Conservation (phyloP, 2,113 vertebrate species). For the Sarotherodon lohbergeri region DNA sequence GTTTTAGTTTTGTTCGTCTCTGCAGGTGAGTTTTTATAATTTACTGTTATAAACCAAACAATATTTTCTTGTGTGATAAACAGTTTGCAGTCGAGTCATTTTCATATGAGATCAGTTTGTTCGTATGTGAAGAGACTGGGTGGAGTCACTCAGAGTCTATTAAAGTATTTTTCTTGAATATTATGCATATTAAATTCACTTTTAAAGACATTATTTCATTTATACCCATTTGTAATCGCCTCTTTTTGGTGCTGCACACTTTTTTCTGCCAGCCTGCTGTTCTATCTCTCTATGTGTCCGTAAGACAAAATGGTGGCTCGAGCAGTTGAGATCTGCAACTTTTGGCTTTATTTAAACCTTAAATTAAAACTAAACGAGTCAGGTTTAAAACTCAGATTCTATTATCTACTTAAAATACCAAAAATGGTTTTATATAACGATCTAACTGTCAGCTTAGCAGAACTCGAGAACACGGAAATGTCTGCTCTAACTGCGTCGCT, state of each 20-base stretch:
- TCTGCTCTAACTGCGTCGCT: neutral
- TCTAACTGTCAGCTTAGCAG: neutral
- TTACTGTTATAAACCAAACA: neutral
- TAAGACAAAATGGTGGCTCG: fast-evolving
- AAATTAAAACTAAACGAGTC: neutral
- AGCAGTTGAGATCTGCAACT: neutral
- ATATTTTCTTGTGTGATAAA: neutral
- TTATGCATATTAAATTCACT: no score
- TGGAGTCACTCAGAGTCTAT: no score
- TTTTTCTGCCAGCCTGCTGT: neutral
- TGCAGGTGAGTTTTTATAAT: neutral
- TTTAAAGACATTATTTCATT: no score
- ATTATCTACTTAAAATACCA: neutral
- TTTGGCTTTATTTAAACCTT: neutral
- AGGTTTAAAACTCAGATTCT: neutral
- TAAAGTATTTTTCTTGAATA: no score
- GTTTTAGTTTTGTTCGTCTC: neutral
- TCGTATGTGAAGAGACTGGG: no score
- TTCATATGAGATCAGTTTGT: neutral
- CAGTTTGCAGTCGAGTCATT: neutral
- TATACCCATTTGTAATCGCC: no score
- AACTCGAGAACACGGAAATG: neutral
- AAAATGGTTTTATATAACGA: neutral
- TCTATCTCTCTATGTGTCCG: neutral
- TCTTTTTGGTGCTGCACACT: no score